These are phyloP conservation scores for Ctenodactylus gundi DNA, from an alignment of 2,113 vertebrate genomes.

Conservation along the genomic window DNA sequence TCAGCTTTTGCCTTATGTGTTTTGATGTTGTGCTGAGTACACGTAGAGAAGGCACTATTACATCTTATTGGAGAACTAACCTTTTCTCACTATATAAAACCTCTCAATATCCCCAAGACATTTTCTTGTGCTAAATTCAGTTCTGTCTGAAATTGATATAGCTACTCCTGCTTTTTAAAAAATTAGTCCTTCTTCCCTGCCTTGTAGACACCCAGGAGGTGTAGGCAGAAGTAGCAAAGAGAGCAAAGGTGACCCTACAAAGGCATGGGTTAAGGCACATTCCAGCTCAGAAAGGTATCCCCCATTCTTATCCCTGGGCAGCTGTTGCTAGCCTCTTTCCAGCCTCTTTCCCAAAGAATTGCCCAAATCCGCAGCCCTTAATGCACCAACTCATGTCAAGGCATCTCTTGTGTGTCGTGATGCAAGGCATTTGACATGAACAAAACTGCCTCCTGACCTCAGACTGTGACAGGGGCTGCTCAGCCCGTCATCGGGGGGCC, in stretches of 20 bases:
- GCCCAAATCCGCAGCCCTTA: neutral
- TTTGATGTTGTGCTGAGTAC: neutral
- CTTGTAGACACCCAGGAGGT: neutral
- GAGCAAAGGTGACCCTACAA: neutral
- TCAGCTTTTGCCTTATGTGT: neutral
- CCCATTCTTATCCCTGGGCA: neutral
- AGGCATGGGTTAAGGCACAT: neutral
- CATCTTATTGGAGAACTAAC: neutral
- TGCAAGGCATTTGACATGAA: neutral
- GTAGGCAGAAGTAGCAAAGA: neutral
- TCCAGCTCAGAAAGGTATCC: neutral
- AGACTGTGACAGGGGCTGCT: neutral
- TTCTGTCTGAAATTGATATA: neutral
- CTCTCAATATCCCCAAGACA: neutral
- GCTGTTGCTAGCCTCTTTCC: neutral
- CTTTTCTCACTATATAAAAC: neutral
- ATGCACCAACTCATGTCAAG: neutral
- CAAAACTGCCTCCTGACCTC: neutral
- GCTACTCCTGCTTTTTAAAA: neutral
- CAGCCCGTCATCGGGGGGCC: no score
- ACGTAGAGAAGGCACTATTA: neutral
- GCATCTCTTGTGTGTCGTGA: neutral
- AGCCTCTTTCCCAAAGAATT: neutral
- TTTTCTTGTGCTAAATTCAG: neutral
- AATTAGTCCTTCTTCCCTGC: fast-evolving